Conservation (phyloP, 1,140 invertebrate genomes). For the Ceratosolen fusciceps region DNA sequence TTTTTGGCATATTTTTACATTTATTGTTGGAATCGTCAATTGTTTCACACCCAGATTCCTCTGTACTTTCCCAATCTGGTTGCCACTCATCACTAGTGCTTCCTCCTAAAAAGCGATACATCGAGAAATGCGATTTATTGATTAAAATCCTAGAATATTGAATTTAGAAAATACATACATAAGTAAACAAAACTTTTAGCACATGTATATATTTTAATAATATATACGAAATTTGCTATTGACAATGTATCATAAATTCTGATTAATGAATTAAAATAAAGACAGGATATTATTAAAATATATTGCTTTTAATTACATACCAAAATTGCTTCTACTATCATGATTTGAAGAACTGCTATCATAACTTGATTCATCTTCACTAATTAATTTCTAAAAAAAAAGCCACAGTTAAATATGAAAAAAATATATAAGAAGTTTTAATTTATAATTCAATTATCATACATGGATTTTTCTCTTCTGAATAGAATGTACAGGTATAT, state of each 20-base stretch:
- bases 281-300: background rate
- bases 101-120: conserved; percentile 7
- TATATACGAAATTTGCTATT: no score
- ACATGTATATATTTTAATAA: no score
- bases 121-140: background rate
- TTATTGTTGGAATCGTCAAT: background rate
- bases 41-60: conserved; percentile 50
- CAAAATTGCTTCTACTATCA: conserved; percentile 15
- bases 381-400: conserved; percentile 59
- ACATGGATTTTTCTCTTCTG: conserved; percentile 61
- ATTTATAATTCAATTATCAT: conserved; percentile 53
- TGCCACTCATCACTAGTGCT: conserved; percentile 65
- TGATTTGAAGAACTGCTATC: conserved; percentile 50
- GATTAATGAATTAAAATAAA: background rate
- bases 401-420: conserved; percentile 2
- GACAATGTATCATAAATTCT: no score
- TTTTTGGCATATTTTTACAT: conserved; percentile 33
- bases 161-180: no score
- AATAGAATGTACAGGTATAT: conserved; percentile 58
- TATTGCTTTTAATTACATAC: conserved; percentile 15
- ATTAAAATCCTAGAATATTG: no score
- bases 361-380: conserved; percentile 62
- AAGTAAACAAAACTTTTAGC: no score
- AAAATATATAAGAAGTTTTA: background rate
- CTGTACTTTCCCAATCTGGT: conserved; percentile 64